Percentiles rank a stretch among this genome's conserved stretches.
Conservation (phyloP, 2,888 invertebrate species). For the Noctua janthina region DNA sequence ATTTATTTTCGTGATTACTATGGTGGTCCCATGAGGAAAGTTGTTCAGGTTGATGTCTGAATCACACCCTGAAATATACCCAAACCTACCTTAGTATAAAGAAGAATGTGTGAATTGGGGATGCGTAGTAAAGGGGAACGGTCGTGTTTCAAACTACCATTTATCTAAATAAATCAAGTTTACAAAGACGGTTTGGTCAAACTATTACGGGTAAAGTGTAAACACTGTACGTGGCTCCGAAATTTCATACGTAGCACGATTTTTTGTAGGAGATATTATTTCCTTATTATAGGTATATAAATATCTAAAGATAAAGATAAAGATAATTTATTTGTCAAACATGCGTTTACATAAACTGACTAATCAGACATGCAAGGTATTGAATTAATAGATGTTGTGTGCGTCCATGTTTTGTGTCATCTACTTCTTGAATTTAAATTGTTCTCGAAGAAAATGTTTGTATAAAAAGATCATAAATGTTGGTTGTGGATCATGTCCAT, state of each 20-base stretch:
- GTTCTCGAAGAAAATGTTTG: background rate
- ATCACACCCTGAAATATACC: background rate
- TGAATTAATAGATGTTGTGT: too few species aligned
- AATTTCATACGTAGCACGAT: background rate
- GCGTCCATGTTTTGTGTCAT: too few species aligned
- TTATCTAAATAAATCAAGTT: background rate
- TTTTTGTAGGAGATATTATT: background rate
- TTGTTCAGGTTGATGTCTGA: background rate
- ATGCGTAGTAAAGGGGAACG: background rate
- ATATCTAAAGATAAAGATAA: too few species aligned
- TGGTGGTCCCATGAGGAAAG: background rate
- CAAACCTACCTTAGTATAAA: background rate
- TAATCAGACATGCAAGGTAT: too few species aligned
- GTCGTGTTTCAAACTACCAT: background rate
- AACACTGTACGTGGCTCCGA: background rate
- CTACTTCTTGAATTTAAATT: background rate
- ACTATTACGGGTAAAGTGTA: background rate
- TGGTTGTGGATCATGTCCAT: slow-evolving; percentile 1
- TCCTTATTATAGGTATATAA: background rate
- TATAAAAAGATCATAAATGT: background rate
- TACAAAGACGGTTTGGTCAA: background rate
- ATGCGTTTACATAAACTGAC: too few species aligned
- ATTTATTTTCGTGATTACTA: background rate
- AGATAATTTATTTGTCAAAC: too few species aligned
- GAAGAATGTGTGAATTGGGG: background rate